phyloP scores from a whole-genome alignment of 2,888 invertebrate genomes.

The Agrilus mali region DNA sequence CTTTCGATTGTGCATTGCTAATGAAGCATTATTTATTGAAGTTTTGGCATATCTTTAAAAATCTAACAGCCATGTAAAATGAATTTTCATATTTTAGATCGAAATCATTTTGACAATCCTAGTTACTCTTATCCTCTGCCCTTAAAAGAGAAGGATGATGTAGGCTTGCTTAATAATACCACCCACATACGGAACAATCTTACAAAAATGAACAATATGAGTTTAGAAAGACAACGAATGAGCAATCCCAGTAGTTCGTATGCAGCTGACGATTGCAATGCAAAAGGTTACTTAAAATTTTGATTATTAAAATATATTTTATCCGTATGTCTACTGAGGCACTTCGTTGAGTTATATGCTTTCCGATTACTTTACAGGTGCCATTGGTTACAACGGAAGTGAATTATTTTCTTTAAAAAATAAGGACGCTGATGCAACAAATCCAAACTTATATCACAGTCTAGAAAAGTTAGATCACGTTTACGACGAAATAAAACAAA shows the following conservation, averaged over 20 bases:
- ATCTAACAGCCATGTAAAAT: no score
- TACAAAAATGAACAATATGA: conserved; percentile 44
- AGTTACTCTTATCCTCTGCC: conserved; percentile 63
- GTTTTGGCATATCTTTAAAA: no score
- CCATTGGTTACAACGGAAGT: conserved; percentile 39
- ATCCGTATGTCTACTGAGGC: no score
- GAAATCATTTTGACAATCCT: conserved; percentile 86
- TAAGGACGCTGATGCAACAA: conserved; percentile 71
- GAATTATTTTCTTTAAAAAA: conserved; percentile 66
- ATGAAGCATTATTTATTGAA: no score
- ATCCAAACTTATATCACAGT: conserved; percentile 76
- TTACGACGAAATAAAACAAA: conserved; percentile 82
- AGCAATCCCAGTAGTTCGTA: conserved; percentile 38
- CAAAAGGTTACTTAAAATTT: conserved; percentile 7
- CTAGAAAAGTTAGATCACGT: conserved; percentile 73
- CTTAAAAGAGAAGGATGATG: conserved; percentile 39
- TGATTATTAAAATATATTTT: no score
- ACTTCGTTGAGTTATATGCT: no score
- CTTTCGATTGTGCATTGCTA: no score
- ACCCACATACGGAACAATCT: conserved; percentile 48
- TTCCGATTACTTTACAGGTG: conserved; percentile 29
- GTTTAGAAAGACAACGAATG: conserved; percentile 43
- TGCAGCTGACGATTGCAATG: conserved; percentile 28
- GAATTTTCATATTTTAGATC: conserved; percentile 41
- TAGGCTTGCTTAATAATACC: conserved; percentile 44